Conservation (phyloP, 1,140 invertebrate genomes). For the Meloidogyne exigua region DNA sequence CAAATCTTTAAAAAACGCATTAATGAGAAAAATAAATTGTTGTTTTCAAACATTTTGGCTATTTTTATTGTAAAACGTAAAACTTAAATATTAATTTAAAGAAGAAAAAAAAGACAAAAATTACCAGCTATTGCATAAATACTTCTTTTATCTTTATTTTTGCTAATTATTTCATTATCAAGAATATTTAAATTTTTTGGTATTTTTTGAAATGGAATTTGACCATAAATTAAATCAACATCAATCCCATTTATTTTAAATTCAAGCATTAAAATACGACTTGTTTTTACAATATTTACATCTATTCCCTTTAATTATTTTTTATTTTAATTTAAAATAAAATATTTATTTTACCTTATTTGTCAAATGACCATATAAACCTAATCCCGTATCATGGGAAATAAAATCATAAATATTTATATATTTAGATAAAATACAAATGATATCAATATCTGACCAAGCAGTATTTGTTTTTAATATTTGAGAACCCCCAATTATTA, state of each 20-base stretch:
- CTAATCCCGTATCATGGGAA: no score
- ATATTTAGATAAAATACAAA: not conserved
- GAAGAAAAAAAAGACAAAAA: no score
- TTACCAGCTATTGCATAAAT: not conserved
- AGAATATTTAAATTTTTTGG: not conserved
- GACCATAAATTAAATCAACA: no score
- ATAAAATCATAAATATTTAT: constrained; percentile 1
- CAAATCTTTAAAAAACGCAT: not conserved
- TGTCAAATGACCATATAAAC: not conserved
- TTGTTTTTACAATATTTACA: not conserved
- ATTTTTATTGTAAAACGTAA: not conserved
- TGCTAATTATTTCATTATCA: not conserved
- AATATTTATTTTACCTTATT: not conserved
- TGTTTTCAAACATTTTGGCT: not conserved
- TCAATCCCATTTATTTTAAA: no score
- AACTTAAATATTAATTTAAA: not conserved
- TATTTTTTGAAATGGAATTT: not conserved
- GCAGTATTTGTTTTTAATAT: not conserved
- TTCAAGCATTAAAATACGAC: not conserved
- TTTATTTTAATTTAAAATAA: not conserved
- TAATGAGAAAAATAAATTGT: not conserved
- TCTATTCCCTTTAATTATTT: not conserved
- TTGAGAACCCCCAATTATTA: not conserved
- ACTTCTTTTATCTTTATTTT: not conserved
- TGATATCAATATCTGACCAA: not conserved